These are phyloP conservation scores for Pimpla rufipes DNA, from an alignment of 2,888 invertebrate genomes.

Conservation along the genomic window DNA sequence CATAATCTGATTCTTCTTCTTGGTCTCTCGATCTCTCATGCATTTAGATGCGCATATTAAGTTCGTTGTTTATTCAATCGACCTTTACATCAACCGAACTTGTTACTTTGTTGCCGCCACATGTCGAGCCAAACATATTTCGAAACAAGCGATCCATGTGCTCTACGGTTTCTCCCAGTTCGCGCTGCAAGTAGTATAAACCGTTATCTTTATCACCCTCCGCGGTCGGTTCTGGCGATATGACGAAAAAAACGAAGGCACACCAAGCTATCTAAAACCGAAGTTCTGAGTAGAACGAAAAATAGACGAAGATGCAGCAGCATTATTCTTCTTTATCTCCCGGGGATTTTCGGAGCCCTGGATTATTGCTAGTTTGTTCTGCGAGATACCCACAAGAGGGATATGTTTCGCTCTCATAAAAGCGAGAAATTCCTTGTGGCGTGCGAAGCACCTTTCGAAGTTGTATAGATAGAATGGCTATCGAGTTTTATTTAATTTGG, in stretches of 20 bases:
- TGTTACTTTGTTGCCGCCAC: not conserved
- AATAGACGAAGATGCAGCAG: not conserved
- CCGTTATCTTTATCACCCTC: not conserved
- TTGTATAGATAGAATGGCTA: not conserved
- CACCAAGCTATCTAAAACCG: not conserved
- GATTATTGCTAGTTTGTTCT: constrained; percentile 42
- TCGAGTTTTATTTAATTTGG: not conserved
- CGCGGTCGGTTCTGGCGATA: not conserved
- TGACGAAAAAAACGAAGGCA: not conserved
- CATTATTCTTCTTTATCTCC: constrained; percentile 22
- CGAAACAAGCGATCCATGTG: not conserved
- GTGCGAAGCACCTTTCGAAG: too few relatives aligned
- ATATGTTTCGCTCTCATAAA: not conserved
- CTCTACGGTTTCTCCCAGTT: not conserved
- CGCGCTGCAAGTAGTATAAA: not conserved
- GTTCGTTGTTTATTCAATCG: not conserved
- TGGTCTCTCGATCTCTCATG: not conserved
- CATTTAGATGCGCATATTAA: not conserved
- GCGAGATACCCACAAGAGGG: not conserved
- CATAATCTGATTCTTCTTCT: not conserved
- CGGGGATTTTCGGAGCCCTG: constrained; percentile 16
- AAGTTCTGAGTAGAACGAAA: not conserved
- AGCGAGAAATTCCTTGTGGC: not conserved
- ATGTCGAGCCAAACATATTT: not conserved
- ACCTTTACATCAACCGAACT: not conserved